Base-by-base conservation (phyloP, 2,113 vertebrate species). In the Clarias gariepinus region DNA sequence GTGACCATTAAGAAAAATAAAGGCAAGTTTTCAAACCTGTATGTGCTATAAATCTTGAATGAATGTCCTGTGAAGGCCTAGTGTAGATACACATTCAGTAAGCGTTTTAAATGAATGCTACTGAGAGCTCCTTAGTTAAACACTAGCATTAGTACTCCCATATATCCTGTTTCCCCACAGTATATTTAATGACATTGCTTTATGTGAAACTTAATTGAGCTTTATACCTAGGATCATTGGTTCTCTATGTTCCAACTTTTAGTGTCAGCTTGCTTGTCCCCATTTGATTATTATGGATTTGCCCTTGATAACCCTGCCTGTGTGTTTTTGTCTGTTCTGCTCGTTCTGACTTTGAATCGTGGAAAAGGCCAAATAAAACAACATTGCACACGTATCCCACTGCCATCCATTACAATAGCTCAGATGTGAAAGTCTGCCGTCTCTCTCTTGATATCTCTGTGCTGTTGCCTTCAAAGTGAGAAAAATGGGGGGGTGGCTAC, bases 401-500 rank as follows among this genome's bases (percentile, higher is more conserved):
- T 23, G 77, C 28, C 77, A 60, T 80, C 55, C 28, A 33, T 80
- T 60, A 61, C 78, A 81, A 61, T 81, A 41, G 33, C 79, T 74
- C 12, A 84, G 69, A 81, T 19, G 52, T 52, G 61, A n/a, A 78
- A 86, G 77, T 41, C n/a, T 53, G 28, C 52, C 63, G 19, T 58
- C 57, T 80, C 36, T 80, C 86, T 74, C 71, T 82, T 81, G 66
- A 80, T 87, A 71, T 60, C 55, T 69, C 74, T 57, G 57, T 78
- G 77, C 80, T 74, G 41, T 47, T 85, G 55, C 74, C 71, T 83
- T 80, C 79, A 89, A 85, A 87, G 63, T 64, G 12, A 71, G 33
- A 87, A 89, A 87, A 89, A 83, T 53, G 57, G 41, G 71, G 68
- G 60, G 79, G 61, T 71, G 76, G 61, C n/a, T n/a, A 69, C 86